These are phyloP conservation scores for Drosophila sucinea DNA, from an alignment of 1,140 invertebrate genomes.

Conservation along the genomic window DNA sequence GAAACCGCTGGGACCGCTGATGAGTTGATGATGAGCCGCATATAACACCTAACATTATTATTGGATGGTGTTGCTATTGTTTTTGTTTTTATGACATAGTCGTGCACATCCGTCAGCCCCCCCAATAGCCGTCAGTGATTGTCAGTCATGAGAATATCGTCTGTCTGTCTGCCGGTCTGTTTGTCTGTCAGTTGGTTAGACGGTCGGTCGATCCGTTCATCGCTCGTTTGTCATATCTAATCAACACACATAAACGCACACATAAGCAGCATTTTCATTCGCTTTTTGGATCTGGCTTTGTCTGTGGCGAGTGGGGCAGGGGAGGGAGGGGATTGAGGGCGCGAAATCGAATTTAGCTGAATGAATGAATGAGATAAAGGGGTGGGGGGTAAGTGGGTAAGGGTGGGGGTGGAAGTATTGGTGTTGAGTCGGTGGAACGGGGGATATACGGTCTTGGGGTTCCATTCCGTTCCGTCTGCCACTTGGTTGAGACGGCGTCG, in stretches of 20 bases:
- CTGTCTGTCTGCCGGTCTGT: no score
- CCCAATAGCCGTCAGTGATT: slow-evolving; percentile 13
- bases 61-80: slow-evolving; percentile 35
- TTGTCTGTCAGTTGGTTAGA: slow-evolving; percentile 16
- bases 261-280: background rate
- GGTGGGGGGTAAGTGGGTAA: background rate
- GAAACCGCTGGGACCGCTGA: background rate
- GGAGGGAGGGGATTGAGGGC: slow-evolving; percentile 1
- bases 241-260: slow-evolving; percentile 39
- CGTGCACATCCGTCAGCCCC: slow-evolving; percentile 47
- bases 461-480: slow-evolving; percentile 14
- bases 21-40: slow-evolving; percentile 15
- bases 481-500: slow-evolving; percentile 11
- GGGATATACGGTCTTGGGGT: slow-evolving; percentile 31
- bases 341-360: slow-evolving; percentile 19
- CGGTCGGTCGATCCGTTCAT: background rate
- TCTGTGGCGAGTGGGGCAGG: background rate
- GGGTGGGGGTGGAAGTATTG: background rate
- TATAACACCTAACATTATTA: slow-evolving; percentile 36
- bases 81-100: slow-evolving; percentile 43
- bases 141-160: slow-evolving; percentile 7
- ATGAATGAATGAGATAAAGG: background rate
- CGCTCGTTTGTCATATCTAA: slow-evolving; percentile 62
- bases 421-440: slow-evolving; percentile 5
- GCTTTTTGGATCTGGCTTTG: background rate